Conservation (phyloP, 1,140 invertebrate species). For the Drosophila aff. region DNA sequence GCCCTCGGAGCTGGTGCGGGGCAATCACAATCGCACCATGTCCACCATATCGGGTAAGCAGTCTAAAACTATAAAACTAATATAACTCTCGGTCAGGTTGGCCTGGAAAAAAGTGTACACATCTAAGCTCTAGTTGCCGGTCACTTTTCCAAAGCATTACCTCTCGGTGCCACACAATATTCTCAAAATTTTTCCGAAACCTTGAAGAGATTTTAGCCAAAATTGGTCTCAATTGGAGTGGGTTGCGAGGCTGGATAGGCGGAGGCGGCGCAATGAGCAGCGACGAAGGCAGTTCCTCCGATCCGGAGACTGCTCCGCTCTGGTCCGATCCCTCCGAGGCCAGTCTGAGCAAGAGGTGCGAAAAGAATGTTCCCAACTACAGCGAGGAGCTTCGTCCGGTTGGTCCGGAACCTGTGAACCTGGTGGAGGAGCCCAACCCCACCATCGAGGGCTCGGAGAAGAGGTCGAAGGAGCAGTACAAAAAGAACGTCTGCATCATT, state of each 20-base stretch:
- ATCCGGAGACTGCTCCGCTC: neutral
- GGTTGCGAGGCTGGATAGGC: neutral
- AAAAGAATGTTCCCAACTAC: no score
- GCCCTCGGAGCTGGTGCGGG: slow-evolving; percentile 87
- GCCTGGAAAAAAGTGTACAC: no score
- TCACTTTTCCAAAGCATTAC: neutral
- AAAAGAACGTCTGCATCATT: slow-evolving; percentile 52
- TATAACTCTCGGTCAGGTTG: no score
- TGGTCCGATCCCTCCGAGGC: neutral
- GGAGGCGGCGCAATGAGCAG: neutral
- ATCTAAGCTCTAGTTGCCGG: no score
- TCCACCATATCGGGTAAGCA: slow-evolving; percentile 84
- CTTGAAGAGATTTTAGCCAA: neutral
- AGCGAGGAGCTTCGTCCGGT: neutral
- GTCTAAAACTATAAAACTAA: no score
- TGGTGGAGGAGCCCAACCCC: neutral
- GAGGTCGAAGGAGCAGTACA: neutral
- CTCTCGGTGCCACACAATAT: neutral
- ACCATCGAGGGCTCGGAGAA: neutral
- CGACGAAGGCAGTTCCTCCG: neutral
- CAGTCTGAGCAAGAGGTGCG: neutral
- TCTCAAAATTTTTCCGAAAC: slow-evolving; percentile 15
- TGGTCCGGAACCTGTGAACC: no score
- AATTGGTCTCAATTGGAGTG: slow-evolving; percentile 12
- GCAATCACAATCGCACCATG: slow-evolving; percentile 85